Conservation (phyloP, 1,140 invertebrate species). For the Ceratina calcarata region DNA sequence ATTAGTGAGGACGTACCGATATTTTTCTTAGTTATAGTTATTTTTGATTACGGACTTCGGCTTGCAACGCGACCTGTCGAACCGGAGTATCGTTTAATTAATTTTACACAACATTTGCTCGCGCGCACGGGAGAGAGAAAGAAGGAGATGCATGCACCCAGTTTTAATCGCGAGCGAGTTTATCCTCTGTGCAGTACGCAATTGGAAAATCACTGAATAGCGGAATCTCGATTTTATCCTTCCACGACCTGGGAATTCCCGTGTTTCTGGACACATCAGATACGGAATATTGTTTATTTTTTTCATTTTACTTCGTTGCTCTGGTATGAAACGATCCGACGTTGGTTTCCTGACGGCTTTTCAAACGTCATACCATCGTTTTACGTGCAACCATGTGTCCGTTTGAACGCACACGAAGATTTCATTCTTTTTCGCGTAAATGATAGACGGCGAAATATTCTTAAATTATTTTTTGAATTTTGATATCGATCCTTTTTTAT, state of each 20-base stretch:
- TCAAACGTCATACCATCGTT: background rate
- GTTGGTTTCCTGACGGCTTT: background rate
- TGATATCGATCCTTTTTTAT: background rate
- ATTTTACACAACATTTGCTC: background rate
- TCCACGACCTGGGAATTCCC: background rate
- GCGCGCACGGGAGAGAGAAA: background rate
- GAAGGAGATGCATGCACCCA: too few species aligned
- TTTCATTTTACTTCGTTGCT: background rate
- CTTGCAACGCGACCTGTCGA: background rate
- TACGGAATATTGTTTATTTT: background rate
- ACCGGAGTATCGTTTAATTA: slow-evolving; percentile 2
- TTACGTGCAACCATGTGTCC: too few species aligned
- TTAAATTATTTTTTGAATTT: background rate
- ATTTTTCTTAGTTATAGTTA: too few species aligned
- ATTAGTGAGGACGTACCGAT: too few species aligned
- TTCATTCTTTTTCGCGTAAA: background rate
- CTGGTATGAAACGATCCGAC: background rate
- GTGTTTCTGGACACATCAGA: background rate
- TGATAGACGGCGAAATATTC: background rate
- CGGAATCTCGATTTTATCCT: slow-evolving; percentile 30
- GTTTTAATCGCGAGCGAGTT: slow-evolving; percentile 16
- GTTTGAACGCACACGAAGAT: background rate
- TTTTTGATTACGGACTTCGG: background rate
- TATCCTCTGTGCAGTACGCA: background rate
- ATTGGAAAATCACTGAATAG: slow-evolving; percentile 18